These are phyloP conservation scores for Gari tellinella DNA, from an alignment of 2,888 invertebrate species.

Conservation along the genomic window DNA sequence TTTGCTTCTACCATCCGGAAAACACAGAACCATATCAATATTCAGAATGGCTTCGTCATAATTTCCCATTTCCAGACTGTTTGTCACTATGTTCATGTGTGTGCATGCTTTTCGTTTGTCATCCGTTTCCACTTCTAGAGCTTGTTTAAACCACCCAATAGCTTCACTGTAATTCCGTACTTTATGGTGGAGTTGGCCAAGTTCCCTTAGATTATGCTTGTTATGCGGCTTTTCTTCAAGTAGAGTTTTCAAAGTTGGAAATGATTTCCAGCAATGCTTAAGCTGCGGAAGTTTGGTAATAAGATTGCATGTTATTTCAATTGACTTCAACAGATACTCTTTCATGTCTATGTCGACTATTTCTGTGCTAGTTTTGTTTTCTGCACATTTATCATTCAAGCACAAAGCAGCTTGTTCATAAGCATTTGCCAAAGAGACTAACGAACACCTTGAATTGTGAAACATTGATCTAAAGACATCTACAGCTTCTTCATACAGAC, in stretches of 20 bases:
- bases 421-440: slow-evolving; percentile 23
- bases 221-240: slow-evolving; percentile 14
- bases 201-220: slow-evolving; percentile 13
- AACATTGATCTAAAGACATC: slow-evolving; percentile 24
- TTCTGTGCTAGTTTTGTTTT: neutral
- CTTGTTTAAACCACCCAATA: slow-evolving; percentile 11
- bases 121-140: slow-evolving; percentile 7
- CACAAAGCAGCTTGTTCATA: slow-evolving; percentile 40
- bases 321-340: slow-evolving; percentile 23
- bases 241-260: slow-evolving; percentile 17
- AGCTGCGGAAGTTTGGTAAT: slow-evolving; percentile 25
- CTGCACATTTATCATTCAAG: slow-evolving; percentile 3
- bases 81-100: slow-evolving; percentile 13
- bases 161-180: slow-evolving; percentile 25
- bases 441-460: slow-evolving; percentile 3
- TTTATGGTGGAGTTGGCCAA: slow-evolving; percentile 21
- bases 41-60: slow-evolving; percentile 37
- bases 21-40: slow-evolving; percentile 28
- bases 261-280: slow-evolving; percentile 30
- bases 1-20: slow-evolving; percentile 10
- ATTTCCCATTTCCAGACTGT: neutral
- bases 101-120: slow-evolving; percentile 6
- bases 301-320: slow-evolving; percentile 26
- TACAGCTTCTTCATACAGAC: slow-evolving; percentile 11
- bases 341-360: slow-evolving; percentile 17